Evolutionary conservation across 2,113 vertebrate species (phyloP).

Genomic region (Dipodomys spectabilis): DNA sequence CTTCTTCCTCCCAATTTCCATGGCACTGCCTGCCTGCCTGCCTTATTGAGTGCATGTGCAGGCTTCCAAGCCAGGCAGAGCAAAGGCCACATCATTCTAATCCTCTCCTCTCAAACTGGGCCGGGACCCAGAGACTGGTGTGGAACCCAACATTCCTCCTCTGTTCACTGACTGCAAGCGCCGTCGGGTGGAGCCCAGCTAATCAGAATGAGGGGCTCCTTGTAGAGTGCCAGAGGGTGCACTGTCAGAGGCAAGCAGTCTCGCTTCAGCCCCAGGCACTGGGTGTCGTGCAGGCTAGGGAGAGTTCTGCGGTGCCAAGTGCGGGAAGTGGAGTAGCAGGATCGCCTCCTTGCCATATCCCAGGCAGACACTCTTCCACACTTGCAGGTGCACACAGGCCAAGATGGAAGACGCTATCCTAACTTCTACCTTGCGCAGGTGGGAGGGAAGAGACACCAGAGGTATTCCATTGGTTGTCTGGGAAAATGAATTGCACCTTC

Average conservation of each 20-base stretch:
- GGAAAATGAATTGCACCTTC: conserved; percentile 66
- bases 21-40: no score
- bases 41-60: no score
- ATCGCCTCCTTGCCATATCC: background rate
- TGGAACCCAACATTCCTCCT: background rate
- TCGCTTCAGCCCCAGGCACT: background rate
- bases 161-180: background rate
- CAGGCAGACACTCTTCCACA: background rate
- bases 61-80: background rate
- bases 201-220: background rate
- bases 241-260: background rate
- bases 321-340: background rate
- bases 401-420: conserved; percentile 57
- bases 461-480: conserved; percentile 81
- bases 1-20: background rate
- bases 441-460: conserved; percentile 75
- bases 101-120: fast-evolving
- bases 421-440: conserved; percentile 67
- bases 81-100: background rate
- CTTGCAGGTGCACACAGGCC: background rate
- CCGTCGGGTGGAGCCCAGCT: background rate
- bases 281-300: background rate
- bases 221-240: background rate
- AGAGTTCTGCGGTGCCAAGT: background rate
- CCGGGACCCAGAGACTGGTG: background rate